A percentile compares a stretch with the other conserved stretches of the same genome.
phyloP scores from a whole-genome alignment of 1,140 invertebrate genomes.

The Ceratina australensis region DNA sequence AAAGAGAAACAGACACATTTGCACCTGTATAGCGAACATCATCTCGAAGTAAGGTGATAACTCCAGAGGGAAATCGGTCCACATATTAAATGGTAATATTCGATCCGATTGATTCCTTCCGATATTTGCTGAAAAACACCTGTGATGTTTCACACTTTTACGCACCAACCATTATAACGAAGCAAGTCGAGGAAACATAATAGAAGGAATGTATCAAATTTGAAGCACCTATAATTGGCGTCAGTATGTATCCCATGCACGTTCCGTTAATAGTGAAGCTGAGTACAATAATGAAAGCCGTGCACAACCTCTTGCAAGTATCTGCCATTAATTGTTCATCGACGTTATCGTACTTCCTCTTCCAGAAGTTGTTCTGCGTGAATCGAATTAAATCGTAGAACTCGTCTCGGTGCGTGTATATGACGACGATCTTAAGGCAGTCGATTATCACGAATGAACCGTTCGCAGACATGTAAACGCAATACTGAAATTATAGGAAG shows the following conservation, averaged over 20 bases:
- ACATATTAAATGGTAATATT: slow-evolving; percentile 53
- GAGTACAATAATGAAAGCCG: not conserved
- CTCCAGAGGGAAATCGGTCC: slow-evolving; percentile 35
- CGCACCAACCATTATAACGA: no score
- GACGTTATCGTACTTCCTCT: slow-evolving; percentile 28
- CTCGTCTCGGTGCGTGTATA: slow-evolving; percentile 16
- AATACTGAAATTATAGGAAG: slow-evolving; percentile 38
- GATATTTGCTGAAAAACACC: slow-evolving; percentile 50
- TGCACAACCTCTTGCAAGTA: not conserved
- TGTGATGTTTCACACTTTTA: no score
- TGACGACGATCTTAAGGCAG: slow-evolving; percentile 42
- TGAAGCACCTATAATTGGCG: slow-evolving; percentile 6
- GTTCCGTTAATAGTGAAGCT: not conserved
- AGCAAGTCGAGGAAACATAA: no score
- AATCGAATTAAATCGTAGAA: slow-evolving; percentile 40
- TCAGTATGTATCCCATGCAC: not conserved
- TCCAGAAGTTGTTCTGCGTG: slow-evolving; percentile 57
- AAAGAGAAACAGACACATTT: no score
- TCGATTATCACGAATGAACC: slow-evolving; percentile 41
- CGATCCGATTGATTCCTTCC: slow-evolving; percentile 57
- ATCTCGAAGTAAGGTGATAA: slow-evolving; percentile 55
- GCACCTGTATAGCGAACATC: slow-evolving; percentile 55
- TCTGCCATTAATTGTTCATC: slow-evolving; percentile 26
- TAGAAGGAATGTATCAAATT: no score
- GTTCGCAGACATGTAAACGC: slow-evolving; percentile 37